phyloP scores from a whole-genome alignment of 2,797 vertebrate genomes.

The Xiphophorus birchmanni region DNA sequence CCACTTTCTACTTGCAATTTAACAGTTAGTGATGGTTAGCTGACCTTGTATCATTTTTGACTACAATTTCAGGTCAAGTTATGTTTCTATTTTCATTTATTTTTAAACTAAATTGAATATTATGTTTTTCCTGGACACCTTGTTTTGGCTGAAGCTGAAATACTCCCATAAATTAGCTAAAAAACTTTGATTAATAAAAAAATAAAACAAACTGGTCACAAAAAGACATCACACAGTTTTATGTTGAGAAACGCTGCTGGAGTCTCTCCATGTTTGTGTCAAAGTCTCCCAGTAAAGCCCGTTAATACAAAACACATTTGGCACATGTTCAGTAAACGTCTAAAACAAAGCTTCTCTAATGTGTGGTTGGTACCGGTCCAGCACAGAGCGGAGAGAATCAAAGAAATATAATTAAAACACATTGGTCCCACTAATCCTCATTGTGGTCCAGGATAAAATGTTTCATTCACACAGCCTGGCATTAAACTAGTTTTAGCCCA shows the following conservation, averaged over 20 bases:
- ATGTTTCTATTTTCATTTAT: neutral
- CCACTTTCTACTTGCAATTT: neutral
- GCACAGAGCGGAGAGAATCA: slow-evolving; percentile 9
- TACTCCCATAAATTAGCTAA: neutral
- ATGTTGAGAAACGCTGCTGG: slow-evolving; percentile 4
- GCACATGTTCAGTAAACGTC: slow-evolving; percentile 11
- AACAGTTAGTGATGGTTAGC: neutral
- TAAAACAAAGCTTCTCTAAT: slow-evolving; percentile 5
- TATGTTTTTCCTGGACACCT: neutral
- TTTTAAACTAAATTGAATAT: neutral
- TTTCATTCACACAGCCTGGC: slow-evolving; percentile 11
- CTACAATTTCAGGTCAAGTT: neutral
- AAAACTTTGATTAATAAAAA: neutral
- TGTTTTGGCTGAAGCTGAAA: neutral
- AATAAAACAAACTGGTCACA: neutral
- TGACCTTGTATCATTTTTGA: neutral
- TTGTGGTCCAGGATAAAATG: slow-evolving; percentile 11
- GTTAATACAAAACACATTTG: slow-evolving; percentile 12
- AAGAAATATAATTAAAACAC: neutral
- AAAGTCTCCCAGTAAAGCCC: slow-evolving; percentile 3
- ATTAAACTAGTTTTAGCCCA: neutral
- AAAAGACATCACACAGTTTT: neutral
- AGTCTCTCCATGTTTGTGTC: neutral
- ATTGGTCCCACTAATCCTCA: slow-evolving; percentile 11
- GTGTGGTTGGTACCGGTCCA: slow-evolving; percentile 16